Percentiles rank a stretch among this genome's conserved stretches.
Evolutionary conservation across 2,113 vertebrate genomes (phyloP).

Genomic region (Miniopterus natalensis): DNA sequence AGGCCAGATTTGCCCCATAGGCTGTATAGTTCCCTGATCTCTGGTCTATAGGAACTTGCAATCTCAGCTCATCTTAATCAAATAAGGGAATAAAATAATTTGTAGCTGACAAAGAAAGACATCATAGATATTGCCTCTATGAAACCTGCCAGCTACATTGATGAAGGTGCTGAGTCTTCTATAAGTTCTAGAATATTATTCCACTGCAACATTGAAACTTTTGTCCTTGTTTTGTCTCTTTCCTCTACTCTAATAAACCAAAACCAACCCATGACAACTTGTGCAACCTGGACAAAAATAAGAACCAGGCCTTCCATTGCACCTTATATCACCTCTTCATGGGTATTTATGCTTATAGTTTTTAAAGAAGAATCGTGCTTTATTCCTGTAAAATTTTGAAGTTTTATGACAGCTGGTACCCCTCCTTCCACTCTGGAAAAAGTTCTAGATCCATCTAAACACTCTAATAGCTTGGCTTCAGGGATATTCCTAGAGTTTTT

Average conservation of each 20-base stretch:
- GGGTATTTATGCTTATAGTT: neutral
- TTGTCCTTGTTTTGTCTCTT: neutral
- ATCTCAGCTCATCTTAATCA: neutral
- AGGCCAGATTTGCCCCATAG: neutral
- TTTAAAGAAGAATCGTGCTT: neutral
- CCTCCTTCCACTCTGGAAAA: neutral
- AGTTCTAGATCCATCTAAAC: neutral
- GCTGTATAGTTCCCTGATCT: neutral
- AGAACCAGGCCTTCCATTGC: neutral
- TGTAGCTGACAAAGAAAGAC: neutral
- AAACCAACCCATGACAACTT: neutral
- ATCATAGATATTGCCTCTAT: neutral
- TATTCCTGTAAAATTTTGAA: conserved; percentile 11
- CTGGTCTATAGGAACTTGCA: neutral
- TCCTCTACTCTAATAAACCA: neutral
- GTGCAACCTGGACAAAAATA: neutral
- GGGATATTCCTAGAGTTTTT: neutral
- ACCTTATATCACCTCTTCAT: neutral
- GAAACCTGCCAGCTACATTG: neutral
- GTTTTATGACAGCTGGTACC: neutral
- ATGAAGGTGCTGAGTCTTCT: neutral
- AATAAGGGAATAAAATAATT: neutral
- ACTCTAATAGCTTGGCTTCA: neutral
- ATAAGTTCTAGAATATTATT: conserved; percentile 13
- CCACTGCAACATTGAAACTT: neutral